Conservation (phyloP, 2,113 vertebrate genomes). For the Sylvia atricapilla region DNA sequence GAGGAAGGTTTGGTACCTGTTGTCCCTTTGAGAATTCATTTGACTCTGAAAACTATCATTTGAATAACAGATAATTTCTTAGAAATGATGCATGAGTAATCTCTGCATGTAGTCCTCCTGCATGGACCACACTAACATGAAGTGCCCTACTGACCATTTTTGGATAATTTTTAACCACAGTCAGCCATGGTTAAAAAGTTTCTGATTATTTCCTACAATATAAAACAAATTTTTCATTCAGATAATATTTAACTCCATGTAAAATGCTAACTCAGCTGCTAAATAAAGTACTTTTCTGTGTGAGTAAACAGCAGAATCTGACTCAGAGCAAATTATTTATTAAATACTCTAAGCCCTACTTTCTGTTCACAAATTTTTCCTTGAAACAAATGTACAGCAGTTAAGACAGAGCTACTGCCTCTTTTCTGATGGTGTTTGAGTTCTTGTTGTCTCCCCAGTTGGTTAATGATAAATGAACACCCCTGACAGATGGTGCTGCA, state of each 20-base stretch:
- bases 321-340: conserved; percentile 49
- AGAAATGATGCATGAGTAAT: neutral
- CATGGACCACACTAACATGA: neutral
- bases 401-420: neutral
- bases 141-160: neutral
- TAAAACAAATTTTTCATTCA: neutral
- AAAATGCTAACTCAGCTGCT: conserved; percentile 17
- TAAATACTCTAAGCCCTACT: conserved; percentile 23
- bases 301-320: conserved; percentile 13
- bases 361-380: neutral
- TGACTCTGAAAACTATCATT: neutral
- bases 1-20: neutral
- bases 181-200: neutral
- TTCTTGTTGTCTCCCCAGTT: neutral
- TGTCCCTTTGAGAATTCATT: neutral
- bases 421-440: neutral
- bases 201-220: neutral
- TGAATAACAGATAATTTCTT: neutral
- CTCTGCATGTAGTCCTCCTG: neutral
- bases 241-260: neutral
- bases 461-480: neutral
- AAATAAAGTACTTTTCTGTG: conserved; percentile 33
- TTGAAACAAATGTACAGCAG: neutral
- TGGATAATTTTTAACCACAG: neutral
- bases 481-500: neutral